Base-by-base conservation (phyloP, 2,888 invertebrate genomes). In the Drosophila affinis region DNA sequence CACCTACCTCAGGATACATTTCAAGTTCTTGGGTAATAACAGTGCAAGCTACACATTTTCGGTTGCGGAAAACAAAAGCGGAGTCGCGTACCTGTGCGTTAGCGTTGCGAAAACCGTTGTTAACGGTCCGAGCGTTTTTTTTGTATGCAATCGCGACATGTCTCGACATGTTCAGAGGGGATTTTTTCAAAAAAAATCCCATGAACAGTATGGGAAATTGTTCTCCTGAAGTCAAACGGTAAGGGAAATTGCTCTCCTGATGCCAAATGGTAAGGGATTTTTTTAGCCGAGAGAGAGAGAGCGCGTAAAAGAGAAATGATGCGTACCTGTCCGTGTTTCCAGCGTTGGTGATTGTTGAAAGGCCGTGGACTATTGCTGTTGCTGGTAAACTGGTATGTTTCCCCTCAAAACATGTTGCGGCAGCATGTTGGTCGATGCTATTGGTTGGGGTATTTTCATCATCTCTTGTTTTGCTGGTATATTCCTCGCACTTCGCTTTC, bases 271-370 rank as follows among this genome's bases (percentile, higher is more conserved):
- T 3, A 21, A 21, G 21, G 21, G 21, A 21, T 21, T 21, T 21
- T 21, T 21, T 21, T 21, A 21, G 21, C 21, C 3, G 21, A 21
- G 21, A 21, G 21, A 21, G 21, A 21, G 21, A 21, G 21, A 21
- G 21, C 3, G 21, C 21, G 21, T 3, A 21, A 21, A 3, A 21
- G 21, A 21, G 21, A 3, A 21, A 21, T 21, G 21, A 21, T 3
- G 90, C 91, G 90, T 91, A 91, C 91, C 91, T 91, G 90, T 88
- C 87, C 58, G 64, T 44, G 88, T 85, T 63, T 71, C 72, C 53
- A 65, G 55, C 73, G 52, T 34, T 61, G 69, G 45, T 70, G 77
- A 51, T 73, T 73, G 70, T 69, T 72, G 65, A 52, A 74, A 62
- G 63, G 58, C 27, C 58, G 65, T 59, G 53, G 47, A 75, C 75